phyloP scores from a whole-genome alignment of 2,797 vertebrate species.

The Tokudaia tokunoshimensis region DNA sequence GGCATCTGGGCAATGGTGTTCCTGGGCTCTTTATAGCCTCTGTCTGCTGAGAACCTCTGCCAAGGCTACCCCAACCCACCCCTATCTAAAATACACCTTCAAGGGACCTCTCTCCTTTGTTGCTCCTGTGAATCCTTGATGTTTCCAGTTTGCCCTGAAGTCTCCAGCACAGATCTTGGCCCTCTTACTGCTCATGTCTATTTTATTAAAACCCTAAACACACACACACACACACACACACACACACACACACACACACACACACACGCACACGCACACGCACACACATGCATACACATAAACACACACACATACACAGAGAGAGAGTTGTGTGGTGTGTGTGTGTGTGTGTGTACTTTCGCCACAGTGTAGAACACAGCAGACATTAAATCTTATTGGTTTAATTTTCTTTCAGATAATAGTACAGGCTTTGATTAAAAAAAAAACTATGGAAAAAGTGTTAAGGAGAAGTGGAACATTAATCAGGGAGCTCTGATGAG shows the following conservation, averaged over 20 bases:
- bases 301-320: too few species aligned
- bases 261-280: too few species aligned
- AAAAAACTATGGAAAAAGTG: conserved; percentile 83
- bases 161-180: neutral
- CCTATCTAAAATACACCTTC: neutral
- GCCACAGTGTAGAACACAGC: conserved; percentile 65
- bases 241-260: too few species aligned
- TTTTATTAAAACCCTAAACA: conserved; percentile 62
- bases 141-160: neutral
- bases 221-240: too few species aligned
- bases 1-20: neutral
- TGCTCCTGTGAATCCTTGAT: neutral
- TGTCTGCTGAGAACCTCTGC: neutral
- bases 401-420: conserved; percentile 85
- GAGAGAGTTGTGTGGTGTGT: too few species aligned
- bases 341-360: neutral
- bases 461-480: conserved; percentile 85
- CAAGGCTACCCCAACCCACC: neutral
- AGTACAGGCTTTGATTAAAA: conserved; percentile 79
- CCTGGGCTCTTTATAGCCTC: too few species aligned
- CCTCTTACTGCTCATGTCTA: conserved; percentile 72
- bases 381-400: conserved; percentile 84
- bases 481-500: conserved; percentile 85
- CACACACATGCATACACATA: too few species aligned
- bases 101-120: neutral